Conservation (phyloP, 2,113 vertebrate genomes). For the Protomyctophum bolini region DNA sequence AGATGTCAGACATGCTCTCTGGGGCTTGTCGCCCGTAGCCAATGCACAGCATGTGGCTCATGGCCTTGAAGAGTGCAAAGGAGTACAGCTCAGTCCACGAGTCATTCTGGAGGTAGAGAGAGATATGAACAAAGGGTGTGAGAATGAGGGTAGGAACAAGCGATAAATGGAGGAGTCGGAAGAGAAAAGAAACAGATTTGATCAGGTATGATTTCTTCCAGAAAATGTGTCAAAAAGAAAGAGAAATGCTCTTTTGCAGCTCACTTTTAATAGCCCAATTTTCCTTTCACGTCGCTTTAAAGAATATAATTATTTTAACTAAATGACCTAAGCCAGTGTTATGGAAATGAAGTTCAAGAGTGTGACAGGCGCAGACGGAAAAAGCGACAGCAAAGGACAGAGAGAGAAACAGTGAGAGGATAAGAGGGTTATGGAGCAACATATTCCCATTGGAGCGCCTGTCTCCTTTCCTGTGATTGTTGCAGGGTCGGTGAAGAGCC, state of each 20-base stretch:
- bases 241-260: neutral
- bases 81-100: conserved; percentile 97
- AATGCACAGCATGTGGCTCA: conserved; percentile 99
- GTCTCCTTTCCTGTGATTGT: conserved; percentile 25
- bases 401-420: conserved; percentile 1
- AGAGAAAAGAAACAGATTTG: neutral
- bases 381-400: conserved; percentile 4
- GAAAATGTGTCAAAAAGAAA: neutral
- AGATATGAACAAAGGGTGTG: neutral
- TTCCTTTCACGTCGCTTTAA: conserved; percentile 4
- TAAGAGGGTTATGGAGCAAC: conserved; percentile 4
- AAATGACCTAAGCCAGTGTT: conserved; percentile 16
- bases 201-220: neutral
- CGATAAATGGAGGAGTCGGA: neutral
- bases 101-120: conserved; percentile 84
- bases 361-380: conserved; percentile 1
- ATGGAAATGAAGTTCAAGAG: neutral
- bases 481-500: conserved; percentile 25
- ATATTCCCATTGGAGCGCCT: neutral
- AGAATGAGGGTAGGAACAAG: neutral
- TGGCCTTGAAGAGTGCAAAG: conserved; percentile 97
- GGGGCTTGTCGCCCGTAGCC: conserved; percentile 95
- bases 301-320: conserved; percentile 9
- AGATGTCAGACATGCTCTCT: conserved; percentile 97
- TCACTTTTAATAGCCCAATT: neutral